phyloP scores from a whole-genome alignment of 2,797 vertebrate species.

The Crenichthys baileyi region DNA sequence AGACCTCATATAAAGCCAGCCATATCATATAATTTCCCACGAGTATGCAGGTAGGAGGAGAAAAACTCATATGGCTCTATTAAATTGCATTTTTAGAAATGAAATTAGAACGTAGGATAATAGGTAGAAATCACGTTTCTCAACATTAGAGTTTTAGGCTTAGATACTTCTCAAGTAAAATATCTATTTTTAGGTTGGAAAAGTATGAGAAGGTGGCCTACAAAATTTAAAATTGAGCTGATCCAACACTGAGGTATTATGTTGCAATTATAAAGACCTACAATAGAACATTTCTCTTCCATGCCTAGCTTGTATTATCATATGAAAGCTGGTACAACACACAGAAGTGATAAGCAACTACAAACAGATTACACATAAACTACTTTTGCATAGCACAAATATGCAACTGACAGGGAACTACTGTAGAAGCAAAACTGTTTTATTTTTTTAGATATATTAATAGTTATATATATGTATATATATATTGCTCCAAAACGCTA shows the following conservation, averaged over 20 bases:
- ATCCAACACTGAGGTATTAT: constrained; percentile 14
- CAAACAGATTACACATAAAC: neutral
- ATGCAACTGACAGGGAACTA: neutral
- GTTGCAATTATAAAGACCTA: neutral
- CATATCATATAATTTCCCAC: constrained; percentile 41
- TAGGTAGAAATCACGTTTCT: neutral
- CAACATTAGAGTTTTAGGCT: constrained; percentile 18
- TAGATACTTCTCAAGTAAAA: constrained; percentile 32
- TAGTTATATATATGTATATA: neutral
- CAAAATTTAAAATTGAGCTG: constrained; percentile 12
- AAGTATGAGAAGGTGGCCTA: constrained; percentile 26
- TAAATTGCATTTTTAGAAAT: constrained; percentile 36
- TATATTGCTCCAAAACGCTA: neutral
- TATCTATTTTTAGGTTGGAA: constrained; percentile 31
- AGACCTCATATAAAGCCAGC: constrained; percentile 33
- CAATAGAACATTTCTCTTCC: neutral
- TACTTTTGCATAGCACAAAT: neutral
- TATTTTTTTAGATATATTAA: no score
- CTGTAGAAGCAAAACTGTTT: neutral
- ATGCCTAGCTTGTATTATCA: neutral
- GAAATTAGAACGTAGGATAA: constrained; percentile 4
- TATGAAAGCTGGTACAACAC: neutral
- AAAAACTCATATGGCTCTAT: constrained; percentile 45
- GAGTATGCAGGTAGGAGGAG: constrained; percentile 46
- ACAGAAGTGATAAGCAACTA: neutral